Evolutionary conservation across 2,797 vertebrate genomes (phyloP).

Genomic region (Siniperca scherzeri): DNA sequence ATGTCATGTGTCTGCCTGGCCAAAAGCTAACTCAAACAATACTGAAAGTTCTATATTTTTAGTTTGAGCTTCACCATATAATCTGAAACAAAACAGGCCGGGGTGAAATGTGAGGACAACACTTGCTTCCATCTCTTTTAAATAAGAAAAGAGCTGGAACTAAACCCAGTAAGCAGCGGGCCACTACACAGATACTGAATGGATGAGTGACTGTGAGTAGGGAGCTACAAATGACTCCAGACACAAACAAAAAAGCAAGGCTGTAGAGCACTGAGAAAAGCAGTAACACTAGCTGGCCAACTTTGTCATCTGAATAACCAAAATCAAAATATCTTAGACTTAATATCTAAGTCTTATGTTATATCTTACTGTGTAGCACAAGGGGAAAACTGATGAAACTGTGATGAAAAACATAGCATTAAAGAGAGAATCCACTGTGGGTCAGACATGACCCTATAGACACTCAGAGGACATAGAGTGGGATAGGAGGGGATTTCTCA

Average conservation of each 20-base stretch:
- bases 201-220: slow-evolving; percentile 64
- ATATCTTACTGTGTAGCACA: too few relatives aligned
- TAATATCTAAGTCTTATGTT: not conserved
- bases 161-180: slow-evolving; percentile 65
- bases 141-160: slow-evolving; percentile 59
- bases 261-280: slow-evolving; percentile 42
- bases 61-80: not conserved
- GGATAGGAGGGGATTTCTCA: slow-evolving; percentile 28
- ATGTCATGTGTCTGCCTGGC: not conserved
- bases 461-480: slow-evolving; percentile 15
- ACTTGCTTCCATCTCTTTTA: slow-evolving; percentile 31
- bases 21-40: not conserved
- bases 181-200: slow-evolving; percentile 56
- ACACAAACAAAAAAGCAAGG: slow-evolving; percentile 58
- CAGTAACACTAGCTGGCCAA: slow-evolving; percentile 20
- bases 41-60: not conserved
- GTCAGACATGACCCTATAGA: slow-evolving; percentile 14
- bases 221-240: slow-evolving; percentile 72
- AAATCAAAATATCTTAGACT: not conserved
- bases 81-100: slow-evolving; percentile 12
- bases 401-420: not conserved
- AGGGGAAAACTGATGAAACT: not conserved
- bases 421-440: not conserved
- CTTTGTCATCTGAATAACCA: slow-evolving; percentile 10
- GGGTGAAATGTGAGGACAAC: slow-evolving; percentile 7